Percentiles rank a stretch among this genome's conserved stretches.
phyloP scores from a whole-genome alignment of 2,113 vertebrate species.

The Pithys albifrons region DNA sequence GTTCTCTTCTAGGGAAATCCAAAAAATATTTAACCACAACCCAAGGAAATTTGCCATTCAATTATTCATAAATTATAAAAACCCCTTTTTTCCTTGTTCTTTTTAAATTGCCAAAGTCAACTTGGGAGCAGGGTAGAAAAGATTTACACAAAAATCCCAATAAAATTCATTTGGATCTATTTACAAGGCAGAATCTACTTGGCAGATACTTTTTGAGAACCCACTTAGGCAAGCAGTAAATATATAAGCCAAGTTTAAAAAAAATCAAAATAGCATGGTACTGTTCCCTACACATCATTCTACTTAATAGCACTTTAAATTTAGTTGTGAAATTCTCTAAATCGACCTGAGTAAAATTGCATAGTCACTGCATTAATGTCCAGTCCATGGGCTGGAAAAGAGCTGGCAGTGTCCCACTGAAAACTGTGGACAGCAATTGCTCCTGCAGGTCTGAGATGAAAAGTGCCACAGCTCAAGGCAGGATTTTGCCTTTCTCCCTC shows the following conservation, averaged over 20 bases:
- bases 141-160: not conserved
- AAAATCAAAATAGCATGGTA: not conserved
- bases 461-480: accelerated
- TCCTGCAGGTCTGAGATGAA: not conserved
- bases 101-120: not conserved
- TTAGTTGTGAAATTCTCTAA: not conserved
- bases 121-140: not conserved
- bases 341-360: not conserved
- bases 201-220: not conserved
- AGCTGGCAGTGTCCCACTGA: not conserved
- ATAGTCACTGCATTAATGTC: not conserved
- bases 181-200: not conserved
- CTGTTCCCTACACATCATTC: not conserved
- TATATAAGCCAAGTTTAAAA: not conserved
- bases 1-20: slow-evolving; percentile 56
- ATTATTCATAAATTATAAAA: slow-evolving; percentile 37
- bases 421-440: not conserved
- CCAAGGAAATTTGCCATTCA: slow-evolving; percentile 56
- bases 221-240: not conserved
- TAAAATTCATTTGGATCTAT: not conserved
- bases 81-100: not conserved
- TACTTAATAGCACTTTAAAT: not conserved
- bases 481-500: not conserved
- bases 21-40: slow-evolving; percentile 41
- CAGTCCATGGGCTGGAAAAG: not conserved